Conservation (phyloP, 2,797 vertebrate species). For the Fistularia tabacaria region DNA sequence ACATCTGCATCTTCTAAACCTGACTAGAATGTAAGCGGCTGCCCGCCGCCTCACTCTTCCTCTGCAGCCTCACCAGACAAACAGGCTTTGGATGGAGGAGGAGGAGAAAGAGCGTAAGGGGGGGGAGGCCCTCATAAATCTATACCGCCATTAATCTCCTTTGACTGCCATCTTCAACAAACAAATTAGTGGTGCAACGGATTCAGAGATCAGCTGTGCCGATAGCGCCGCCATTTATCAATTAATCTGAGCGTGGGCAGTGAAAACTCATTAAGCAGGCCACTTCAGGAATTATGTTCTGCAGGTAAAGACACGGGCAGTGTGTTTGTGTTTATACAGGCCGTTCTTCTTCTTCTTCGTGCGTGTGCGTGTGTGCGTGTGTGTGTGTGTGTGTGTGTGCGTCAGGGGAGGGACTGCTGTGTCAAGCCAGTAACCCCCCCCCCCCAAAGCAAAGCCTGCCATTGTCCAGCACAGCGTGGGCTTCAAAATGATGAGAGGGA, state of each 20-base stretch:
- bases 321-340: no score
- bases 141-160: slow-evolving; percentile 74
- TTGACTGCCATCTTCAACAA: slow-evolving; percentile 76
- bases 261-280: slow-evolving; percentile 75
- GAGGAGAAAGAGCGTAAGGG: slow-evolving; percentile 7
- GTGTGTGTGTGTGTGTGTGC: slow-evolving; percentile 11
- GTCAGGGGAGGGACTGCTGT: slow-evolving; percentile 11
- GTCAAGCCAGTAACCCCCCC: slow-evolving; percentile 44
- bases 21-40: not conserved
- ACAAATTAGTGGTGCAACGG: slow-evolving; percentile 76
- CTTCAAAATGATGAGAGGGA: slow-evolving; percentile 72
- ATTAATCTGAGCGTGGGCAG: slow-evolving; percentile 72
- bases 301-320: slow-evolving; percentile 55
- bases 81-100: slow-evolving; percentile 31
- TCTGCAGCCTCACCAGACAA: slow-evolving; percentile 24
- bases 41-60: slow-evolving; percentile 2
- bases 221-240: slow-evolving; percentile 75
- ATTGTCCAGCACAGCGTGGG: slow-evolving; percentile 69
- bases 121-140: slow-evolving; percentile 56
- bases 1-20: not conserved
- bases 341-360: slow-evolving; percentile 9
- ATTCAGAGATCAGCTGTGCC: slow-evolving; percentile 69
- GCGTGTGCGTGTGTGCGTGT: slow-evolving; percentile 35
- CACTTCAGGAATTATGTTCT: slow-evolving; percentile 68
- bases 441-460: slow-evolving; percentile 47